Evolutionary conservation across 2,113 vertebrate species (phyloP), one percentile per base, ranked within the genome.

Genomic region (Oenanthe melanoleuca): DNA sequence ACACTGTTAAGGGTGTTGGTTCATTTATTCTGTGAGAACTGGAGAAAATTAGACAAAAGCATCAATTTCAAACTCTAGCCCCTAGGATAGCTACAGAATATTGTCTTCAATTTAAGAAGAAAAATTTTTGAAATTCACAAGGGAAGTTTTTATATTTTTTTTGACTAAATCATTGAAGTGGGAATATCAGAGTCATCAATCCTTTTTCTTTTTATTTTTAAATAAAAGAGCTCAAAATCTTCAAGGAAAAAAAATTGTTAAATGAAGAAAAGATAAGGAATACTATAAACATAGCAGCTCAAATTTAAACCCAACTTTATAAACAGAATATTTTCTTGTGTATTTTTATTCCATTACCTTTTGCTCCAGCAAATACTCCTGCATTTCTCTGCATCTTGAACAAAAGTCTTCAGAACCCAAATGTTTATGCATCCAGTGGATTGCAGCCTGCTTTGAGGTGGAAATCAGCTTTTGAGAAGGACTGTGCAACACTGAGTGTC

Each of bases 51-150:
- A 85, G 69, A 52, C 61, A 81, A 64, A 82, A 88, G 57, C 75
- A 92, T 92, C 78, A 63, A 91, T 97, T 94, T 94, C 56, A 88
- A 72, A 79, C 57, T 81, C 45, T 83, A 66, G 37, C 81, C 94
- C 53, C 9, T n/a, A 86, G 67, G 72, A 60, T 57, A 89, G 72
- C 64, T 86, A 21, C 28, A 77, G 89, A 96, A 86, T 94, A 88
- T 88, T 94, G 52, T 80, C 79, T 97, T 94, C 40, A 2, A 69
- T 85, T 93, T 80, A 91, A 89, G 61, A 77, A 83, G 47, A 69
- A 91, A 59, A 81, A 47, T 11, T 25, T 73, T n/a, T 73, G 14
- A 78, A 86, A 96, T 91, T 96, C 82, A 21, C 45, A 80, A 40
- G 33, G 55, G 89, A 72, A 59, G 44, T 44, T 80, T 53, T 53